phyloP scores from a whole-genome alignment of 2,797 vertebrate genomes.

The Podargus strigoides region DNA sequence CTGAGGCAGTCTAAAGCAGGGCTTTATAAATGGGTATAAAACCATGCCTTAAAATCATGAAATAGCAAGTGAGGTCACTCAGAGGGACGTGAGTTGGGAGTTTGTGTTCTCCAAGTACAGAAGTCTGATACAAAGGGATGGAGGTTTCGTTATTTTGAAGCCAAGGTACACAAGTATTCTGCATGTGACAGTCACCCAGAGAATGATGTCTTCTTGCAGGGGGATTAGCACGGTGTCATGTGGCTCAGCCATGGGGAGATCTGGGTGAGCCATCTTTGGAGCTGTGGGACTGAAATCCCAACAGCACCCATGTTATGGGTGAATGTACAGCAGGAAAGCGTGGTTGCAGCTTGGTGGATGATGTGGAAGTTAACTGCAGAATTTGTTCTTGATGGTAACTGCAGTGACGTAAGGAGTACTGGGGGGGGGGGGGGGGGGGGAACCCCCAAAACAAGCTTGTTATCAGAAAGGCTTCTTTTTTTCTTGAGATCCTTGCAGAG shows the following conservation, averaged over 20 bases:
- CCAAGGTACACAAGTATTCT: background rate
- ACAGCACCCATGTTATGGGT: rapidly evolving
- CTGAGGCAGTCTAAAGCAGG: background rate
- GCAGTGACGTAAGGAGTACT: background rate
- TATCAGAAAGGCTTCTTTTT: background rate
- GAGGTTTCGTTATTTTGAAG: background rate
- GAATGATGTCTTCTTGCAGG: background rate
- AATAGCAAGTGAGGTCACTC: background rate
- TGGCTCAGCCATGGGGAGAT: background rate
- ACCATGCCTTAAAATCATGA: background rate
- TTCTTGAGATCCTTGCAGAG: background rate
- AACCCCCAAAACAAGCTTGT: rapidly evolving
- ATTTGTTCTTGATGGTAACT: background rate
- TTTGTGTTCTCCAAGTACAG: background rate
- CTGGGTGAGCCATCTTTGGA: background rate
- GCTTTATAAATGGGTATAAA: background rate
- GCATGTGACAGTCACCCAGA: background rate
- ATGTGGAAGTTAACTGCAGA: background rate
- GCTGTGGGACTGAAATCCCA: background rate
- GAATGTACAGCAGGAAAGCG: background rate
- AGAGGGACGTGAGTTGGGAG: background rate
- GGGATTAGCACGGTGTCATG: background rate
- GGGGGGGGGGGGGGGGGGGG: rapidly evolving
- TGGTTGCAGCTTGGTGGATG: background rate
- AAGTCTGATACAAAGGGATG: background rate